Base-by-base conservation (phyloP, 2,888 invertebrate species). In the Epirrhoe alternata region DNA sequence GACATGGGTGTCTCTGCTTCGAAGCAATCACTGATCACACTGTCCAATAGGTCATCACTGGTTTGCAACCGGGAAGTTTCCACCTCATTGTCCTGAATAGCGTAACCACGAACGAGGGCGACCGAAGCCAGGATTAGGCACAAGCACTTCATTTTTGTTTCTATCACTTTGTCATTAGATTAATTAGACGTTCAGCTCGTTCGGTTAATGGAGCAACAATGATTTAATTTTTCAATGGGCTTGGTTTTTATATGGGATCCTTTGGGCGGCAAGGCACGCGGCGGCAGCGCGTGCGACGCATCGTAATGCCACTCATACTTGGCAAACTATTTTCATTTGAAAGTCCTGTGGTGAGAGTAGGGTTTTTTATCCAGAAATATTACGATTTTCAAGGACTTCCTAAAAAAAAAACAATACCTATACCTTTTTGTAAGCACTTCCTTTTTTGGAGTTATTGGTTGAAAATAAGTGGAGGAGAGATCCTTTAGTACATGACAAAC, bases 11-110 rank as follows among this genome's bases (percentile, higher is more conserved):
- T 94, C 68, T 95, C 94, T 55, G 94, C 94, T 74, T 94, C 94
- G 82, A 96, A 94, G 92, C 97, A 97, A 83, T 95, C 95, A 89
- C 95, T 95, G 77, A 97, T 93, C 78, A 96, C 95, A 81, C 95
- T 94, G 66, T 95, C 94, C 75, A 97, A 94, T 54, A 97, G 90
- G 84, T 96, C 95, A 77, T 96, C 96, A 85, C 96, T 95, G 72
- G 94, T 94, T 77, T 90, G 85, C 76, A 96, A 94, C 69, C 94
- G 92, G 51, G 94, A 92, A 49, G 94, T 92, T 64, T 93, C 90
- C 59, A 93, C 86, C 73, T 94, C 94, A 87, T 95, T 95, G 81
- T 94, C 95, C 75, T 91, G 88, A 77, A 94, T 92, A 75, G 94
- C 89, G 82, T 89, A 90, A 68, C 90, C 86, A 65, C 87, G 86